Evolutionary conservation across 2,888 invertebrate genomes (phyloP).

Genomic region (Amphimallon solstitiale): DNA sequence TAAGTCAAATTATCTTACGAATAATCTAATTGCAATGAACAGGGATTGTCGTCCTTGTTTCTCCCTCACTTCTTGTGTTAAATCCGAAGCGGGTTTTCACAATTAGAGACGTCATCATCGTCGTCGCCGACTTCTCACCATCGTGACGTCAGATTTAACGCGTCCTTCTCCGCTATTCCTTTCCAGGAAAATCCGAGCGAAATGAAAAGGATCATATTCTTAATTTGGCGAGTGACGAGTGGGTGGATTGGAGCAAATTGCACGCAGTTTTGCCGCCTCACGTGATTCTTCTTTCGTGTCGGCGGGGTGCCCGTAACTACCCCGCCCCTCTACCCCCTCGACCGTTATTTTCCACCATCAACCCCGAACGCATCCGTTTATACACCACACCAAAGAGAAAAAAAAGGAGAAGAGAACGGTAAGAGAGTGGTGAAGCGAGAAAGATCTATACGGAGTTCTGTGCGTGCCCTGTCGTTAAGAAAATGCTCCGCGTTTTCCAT

Average conservation of each 20-base stretch:
- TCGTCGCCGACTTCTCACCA: no score
- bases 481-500: conserved; percentile 57
- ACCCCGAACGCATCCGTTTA: neutral
- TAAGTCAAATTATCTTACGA: conserved; percentile 1
- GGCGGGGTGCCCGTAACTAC: conserved; percentile 9
- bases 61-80: conserved; percentile 3
- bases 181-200: neutral
- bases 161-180: neutral
- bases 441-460: no score
- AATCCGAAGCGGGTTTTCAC: conserved; percentile 16
- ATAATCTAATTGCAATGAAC: neutral
- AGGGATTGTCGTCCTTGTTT: neutral
- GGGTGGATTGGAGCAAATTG: conserved; percentile 56
- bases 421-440: no score
- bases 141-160: no score
- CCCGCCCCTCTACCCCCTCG: neutral
- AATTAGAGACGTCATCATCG: conserved; percentile 18
- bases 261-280: conserved; percentile 60
- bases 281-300: conserved; percentile 53
- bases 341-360: neutral
- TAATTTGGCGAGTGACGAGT: conserved; percentile 61
- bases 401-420: no score
- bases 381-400: no score
- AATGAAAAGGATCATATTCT: conserved; percentile 58
- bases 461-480: conserved; percentile 37